Percentiles rank a stretch among this genome's conserved stretches.
These are phyloP conservation scores for Moxostoma hubbsi DNA, from an alignment of 2,797 vertebrate genomes.

Conservation along the genomic window DNA sequence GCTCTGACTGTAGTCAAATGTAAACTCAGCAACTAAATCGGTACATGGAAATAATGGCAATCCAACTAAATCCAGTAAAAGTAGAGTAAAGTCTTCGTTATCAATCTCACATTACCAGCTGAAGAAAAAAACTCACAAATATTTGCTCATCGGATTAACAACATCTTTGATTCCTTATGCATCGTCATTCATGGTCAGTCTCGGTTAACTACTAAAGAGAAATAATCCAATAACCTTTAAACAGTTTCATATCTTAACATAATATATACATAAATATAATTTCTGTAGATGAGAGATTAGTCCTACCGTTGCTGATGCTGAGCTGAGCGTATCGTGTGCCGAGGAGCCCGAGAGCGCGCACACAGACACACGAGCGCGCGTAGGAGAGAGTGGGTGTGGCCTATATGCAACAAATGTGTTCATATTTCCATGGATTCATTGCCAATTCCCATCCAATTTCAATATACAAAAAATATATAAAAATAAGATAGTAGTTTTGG, in stretches of 20 bases:
- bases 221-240: not conserved
- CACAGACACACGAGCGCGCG: slow-evolving; percentile 32
- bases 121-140: not conserved
- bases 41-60: no score
- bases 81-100: not conserved
- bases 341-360: slow-evolving; percentile 42
- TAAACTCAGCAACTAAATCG: no score
- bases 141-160: not conserved
- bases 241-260: not conserved
- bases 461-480: no score
- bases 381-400: slow-evolving; percentile 35
- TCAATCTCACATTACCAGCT: not conserved
- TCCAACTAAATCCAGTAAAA: not conserved
- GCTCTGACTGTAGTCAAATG: not conserved
- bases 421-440: not conserved
- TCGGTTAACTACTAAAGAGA: not conserved
- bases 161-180: not conserved
- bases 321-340: slow-evolving; percentile 36
- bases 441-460: not conserved
- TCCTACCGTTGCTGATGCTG: slow-evolving; percentile 48
- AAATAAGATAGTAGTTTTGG: no score
- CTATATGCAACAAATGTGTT: slow-evolving; percentile 9
- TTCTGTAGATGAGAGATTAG: not conserved
- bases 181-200: no score
- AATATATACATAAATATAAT: not conserved